Evolutionary conservation across 2,797 vertebrate species (phyloP), one percentile per base, ranked within the genome.

Genomic region (Urosaurus nigricauda): DNA sequence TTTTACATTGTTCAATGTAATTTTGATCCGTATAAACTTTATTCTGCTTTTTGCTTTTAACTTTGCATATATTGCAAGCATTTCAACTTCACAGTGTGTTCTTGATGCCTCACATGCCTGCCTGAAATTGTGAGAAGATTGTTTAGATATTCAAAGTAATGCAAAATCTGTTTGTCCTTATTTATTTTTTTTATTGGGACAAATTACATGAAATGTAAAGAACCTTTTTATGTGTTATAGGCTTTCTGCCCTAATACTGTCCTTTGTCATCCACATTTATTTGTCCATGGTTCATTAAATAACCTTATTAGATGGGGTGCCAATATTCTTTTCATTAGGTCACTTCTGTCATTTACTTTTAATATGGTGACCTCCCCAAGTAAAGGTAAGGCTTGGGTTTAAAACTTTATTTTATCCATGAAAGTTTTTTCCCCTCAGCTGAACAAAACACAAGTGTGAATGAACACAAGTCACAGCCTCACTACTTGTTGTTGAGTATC

Each of bases 221-320:
- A 90, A n/a, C n/a, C 1, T 79, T 83, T 71, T 35, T 14, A 91
- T 87, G 58, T 89, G 90, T 92, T 93, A 92, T 90, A 86, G 88
- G 43, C 43, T 92, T 1, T 80, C 83, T 81, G 91, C n/a, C 84
- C 65, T 89, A 83, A 17, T 79, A 2, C 87, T 93, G 73, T 92
- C 83, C 79, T 92, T 93, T 93, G 70, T 63, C 84, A 91, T 78
- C 56, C 86, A 87, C 82, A 47, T 21, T 73, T 83, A 92, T 83
- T 79, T 91, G 90, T 35, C 63, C 85, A 51, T 86, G n/a, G 78
- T 91, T 90, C 86, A 93, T 88, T 93, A 93, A 88, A 51, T 91
- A 91, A 92, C 94, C 92, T 86, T 13, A 79, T 93, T 92, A 93
- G 86, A 90, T 11, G 0, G 17, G 0, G 0, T 87, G 2, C 19